Conservation (phyloP, 2,113 vertebrate genomes). For the Gymnobelideus leadbeateri region DNA sequence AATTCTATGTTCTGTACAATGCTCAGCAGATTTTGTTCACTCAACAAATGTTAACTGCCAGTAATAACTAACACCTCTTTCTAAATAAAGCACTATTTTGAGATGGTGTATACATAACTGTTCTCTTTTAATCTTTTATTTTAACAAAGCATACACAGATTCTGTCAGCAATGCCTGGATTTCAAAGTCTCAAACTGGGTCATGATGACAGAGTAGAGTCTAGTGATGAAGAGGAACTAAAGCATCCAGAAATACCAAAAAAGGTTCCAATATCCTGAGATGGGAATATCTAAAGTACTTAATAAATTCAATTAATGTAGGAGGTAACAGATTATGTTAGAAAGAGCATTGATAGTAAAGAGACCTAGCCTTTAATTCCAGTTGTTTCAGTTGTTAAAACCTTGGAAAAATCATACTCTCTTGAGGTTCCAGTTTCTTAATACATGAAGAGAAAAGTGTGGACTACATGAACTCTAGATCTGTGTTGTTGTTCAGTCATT, state of each 20-base stretch:
- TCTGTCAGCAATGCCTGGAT: constrained; percentile 57
- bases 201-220: constrained; percentile 50
- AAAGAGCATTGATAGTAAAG: neutral
- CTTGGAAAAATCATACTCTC: neutral
- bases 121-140: constrained; percentile 73
- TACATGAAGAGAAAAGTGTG: neutral
- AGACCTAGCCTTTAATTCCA: fast-evolving
- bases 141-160: constrained; percentile 64
- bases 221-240: constrained; percentile 15
- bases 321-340: neutral
- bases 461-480: neutral
- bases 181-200: constrained; percentile 73
- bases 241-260: neutral
- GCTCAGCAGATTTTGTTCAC: constrained; percentile 76
- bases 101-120: constrained; percentile 62
- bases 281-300: neutral
- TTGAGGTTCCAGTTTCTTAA: neutral
- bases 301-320: neutral
- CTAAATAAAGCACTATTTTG: constrained; percentile 75
- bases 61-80: constrained; percentile 73
- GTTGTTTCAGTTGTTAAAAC: neutral
- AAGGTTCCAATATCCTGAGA: neutral
- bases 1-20: constrained; percentile 63
- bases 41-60: constrained; percentile 77
- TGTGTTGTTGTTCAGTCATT: neutral